phyloP scores from a whole-genome alignment of 2,113 vertebrate genomes.

The Microcebus lehilahytsara region DNA sequence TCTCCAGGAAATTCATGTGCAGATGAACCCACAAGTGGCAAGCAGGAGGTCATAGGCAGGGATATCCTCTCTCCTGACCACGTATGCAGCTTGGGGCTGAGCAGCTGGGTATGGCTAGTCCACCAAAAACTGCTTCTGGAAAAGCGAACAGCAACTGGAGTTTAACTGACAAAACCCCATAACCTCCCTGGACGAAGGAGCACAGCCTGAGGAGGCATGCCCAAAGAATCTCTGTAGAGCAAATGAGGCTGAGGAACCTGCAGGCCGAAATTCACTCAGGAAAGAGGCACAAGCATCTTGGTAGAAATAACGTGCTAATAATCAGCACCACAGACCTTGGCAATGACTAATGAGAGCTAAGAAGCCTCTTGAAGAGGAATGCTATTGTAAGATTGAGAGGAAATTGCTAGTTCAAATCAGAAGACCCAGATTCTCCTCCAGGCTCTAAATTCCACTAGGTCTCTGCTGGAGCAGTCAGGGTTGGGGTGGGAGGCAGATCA shows the following conservation, averaged over 20 bases:
- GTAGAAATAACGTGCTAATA: background rate
- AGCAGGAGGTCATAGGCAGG: background rate
- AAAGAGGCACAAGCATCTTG: background rate
- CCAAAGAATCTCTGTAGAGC: background rate
- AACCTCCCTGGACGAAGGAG: background rate
- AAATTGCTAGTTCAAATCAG: background rate
- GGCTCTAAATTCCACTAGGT: background rate
- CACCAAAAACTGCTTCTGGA: background rate
- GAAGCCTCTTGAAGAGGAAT: background rate
- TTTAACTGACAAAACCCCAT: background rate
- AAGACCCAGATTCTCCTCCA: background rate
- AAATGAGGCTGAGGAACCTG: too few relatives aligned
- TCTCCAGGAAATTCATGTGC: background rate
- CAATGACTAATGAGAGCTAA: background rate
- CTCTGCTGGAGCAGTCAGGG: background rate
- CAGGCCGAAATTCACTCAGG: background rate
- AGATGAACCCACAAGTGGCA: background rate
- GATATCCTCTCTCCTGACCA: background rate
- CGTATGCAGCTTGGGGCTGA: background rate
- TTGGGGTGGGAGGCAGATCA: accelerated
- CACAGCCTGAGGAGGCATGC: accelerated
- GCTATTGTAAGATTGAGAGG: background rate
- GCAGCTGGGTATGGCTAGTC: background rate
- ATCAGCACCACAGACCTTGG: background rate
- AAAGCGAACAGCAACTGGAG: background rate